These are phyloP conservation scores for Danio albolineatus DNA, from an alignment of 2,797 vertebrate genomes.

Conservation along the genomic window DNA sequence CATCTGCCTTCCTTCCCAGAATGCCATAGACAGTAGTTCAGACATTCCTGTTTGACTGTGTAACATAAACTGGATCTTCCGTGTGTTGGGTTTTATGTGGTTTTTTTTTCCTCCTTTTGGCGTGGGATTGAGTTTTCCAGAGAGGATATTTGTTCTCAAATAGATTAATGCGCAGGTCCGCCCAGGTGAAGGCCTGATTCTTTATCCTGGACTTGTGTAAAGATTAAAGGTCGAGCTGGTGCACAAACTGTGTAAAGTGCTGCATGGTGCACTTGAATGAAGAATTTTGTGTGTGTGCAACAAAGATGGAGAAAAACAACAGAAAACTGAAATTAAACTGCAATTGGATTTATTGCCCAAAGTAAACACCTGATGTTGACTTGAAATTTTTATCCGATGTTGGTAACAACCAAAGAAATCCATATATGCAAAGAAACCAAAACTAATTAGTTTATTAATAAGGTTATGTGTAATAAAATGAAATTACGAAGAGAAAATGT, in stretches of 20 bases:
- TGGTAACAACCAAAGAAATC: no score
- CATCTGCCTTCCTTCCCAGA: constrained; percentile 50
- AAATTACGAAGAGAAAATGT: no score
- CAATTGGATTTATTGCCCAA: no score
- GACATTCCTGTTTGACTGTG: constrained; percentile 21
- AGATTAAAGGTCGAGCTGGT: constrained; percentile 18
- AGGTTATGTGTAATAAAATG: no score
- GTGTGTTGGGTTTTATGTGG: constrained; percentile 6
- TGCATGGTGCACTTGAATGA: background rate
- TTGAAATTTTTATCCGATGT: no score
- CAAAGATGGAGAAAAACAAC: no score
- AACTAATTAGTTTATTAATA: no score
- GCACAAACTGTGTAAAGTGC: background rate
- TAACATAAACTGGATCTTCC: constrained; percentile 34
- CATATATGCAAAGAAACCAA: no score
- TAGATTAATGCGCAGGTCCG: constrained; percentile 4
- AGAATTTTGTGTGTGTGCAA: background rate
- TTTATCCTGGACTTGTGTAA: constrained; percentile 29
- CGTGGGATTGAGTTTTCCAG: constrained; percentile 12
- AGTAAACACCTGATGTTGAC: no score
- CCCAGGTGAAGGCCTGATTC: constrained; percentile 26
- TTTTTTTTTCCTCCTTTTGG: constrained; percentile 22
- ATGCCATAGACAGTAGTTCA: constrained; percentile 14
- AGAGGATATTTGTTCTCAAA: constrained; percentile 33
- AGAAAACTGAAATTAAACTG: no score